Base-by-base conservation (phyloP, 2,113 vertebrate genomes). In the Alethe castanea region DNA sequence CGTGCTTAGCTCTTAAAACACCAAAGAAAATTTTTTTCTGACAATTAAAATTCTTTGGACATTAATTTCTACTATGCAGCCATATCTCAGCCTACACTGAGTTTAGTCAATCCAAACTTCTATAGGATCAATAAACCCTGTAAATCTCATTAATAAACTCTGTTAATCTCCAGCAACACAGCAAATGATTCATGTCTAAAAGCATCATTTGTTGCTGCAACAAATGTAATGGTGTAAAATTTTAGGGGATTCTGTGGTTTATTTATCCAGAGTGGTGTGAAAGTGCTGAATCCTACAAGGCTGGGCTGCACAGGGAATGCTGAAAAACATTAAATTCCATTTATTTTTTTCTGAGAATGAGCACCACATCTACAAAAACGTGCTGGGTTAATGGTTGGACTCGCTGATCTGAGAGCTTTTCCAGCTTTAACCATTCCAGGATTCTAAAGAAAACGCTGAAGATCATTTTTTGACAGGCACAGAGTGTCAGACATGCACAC, bases 381-480 rank as follows among this genome's bases (percentile, higher is more conserved):
- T 12, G 14, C 17, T 67, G 53, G 53, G 22, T 60, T 33, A 36
- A 22, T 23, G 72, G 33, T 2, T 36, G 45, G 54, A 23, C 18
- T 36, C 1, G 0, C 5, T 52, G 36, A 36, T 52, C 11, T 0
- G 0, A 60, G 72, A 69, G 54, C 22, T 86, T 60, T 45, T 69
- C 54, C 83, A 38, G 3, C 18, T 14, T 69, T 4, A 33, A 19
- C 6, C 15, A 45, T 23, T 23, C 38, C 72, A 86, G 33, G 38
- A 36, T 8, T 53, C 28, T 1, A 38, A 53, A 26, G 45, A 36
- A 67, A 60, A 38, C 38, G 19, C 28, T 5, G 33, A 69, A 45
- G 45, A 28, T 19, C 2, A 2, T 26, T 69, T 67, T 47, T 14
- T 12, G 31, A 31, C n/a, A 56, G 74, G 18, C 60, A 59, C 38